These are phyloP conservation scores for Sebastes reedi DNA, from an alignment of 2,797 vertebrate species.

Conservation along the genomic window DNA sequence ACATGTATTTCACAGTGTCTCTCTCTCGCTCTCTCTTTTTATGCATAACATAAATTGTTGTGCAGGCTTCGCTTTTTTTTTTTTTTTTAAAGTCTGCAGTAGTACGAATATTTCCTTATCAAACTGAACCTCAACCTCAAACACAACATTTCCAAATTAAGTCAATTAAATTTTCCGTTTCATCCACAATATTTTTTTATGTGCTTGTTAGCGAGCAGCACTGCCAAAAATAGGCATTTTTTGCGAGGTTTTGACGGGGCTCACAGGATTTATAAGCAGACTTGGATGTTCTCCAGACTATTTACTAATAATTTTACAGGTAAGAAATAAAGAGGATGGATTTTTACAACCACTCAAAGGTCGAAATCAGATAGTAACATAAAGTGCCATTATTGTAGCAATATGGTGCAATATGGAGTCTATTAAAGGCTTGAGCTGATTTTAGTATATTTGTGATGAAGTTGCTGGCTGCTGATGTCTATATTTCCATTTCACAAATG, in stretches of 20 bases:
- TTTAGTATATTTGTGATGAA: not conserved
- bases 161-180: constrained; percentile 22
- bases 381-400: not conserved
- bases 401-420: not conserved
- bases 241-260: constrained; percentile 23
- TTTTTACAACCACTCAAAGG: not conserved
- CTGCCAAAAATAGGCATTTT: constrained; percentile 39
- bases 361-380: not conserved
- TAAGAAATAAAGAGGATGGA: constrained; percentile 2
- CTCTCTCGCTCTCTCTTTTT: constrained; percentile 10
- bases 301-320: constrained; percentile 23
- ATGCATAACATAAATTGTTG: constrained; percentile 18
- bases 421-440: not conserved
- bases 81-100: constrained; percentile 14
- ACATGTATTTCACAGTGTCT: constrained; percentile 41
- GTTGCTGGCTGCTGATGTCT: not conserved
- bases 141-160: constrained; percentile 19
- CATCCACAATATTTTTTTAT: not conserved
- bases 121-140: constrained; percentile 16
- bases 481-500: not conserved
- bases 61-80: constrained; percentile 1
- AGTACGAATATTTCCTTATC: constrained; percentile 13
- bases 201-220: constrained; percentile 12
- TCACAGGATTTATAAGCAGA: constrained; percentile 40
- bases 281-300: constrained; percentile 33